phyloP scores from a whole-genome alignment of 2,797 vertebrate genomes.

The Catostomus latipinnis region DNA sequence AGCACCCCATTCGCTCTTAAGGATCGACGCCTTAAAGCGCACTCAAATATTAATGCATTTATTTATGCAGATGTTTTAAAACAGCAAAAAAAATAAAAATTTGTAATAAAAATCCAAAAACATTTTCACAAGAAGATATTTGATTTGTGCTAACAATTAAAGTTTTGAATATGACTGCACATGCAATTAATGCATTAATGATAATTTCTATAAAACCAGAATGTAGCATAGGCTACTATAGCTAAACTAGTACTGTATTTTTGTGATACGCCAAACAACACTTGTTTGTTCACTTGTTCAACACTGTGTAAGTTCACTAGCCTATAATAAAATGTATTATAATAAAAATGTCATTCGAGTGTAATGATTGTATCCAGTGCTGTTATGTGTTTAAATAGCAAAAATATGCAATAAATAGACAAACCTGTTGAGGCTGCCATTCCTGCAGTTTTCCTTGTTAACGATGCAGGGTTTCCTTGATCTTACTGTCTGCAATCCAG shows the following conservation, averaged over 20 bases:
- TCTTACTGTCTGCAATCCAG: conserved; percentile 59
- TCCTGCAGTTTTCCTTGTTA: conserved; percentile 61
- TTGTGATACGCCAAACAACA: neutral
- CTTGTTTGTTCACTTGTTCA: neutral
- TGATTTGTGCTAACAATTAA: neutral
- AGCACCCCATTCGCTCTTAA: conserved; percentile 6
- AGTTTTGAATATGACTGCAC: neutral
- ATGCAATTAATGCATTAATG: neutral
- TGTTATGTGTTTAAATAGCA: neutral
- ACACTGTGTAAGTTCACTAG: neutral
- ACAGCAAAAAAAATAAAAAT: neutral
- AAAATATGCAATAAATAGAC: conserved; percentile 44
- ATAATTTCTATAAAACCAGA: no score
- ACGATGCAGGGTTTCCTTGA: conserved; percentile 17
- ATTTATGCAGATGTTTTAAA: neutral
- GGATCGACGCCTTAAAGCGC: conserved; percentile 11
- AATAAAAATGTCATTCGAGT: no score
- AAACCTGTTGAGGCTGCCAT: conserved; percentile 78
- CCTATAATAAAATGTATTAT: no score
- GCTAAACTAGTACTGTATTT: neutral
- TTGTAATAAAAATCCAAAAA: no score
- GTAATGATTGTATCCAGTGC: neutral
- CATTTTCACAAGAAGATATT: neutral
- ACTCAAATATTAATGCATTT: neutral
- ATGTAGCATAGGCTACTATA: neutral